These are phyloP conservation scores for Buphagus erythrorhynchus DNA, from an alignment of 2,797 vertebrate species.

Conservation along the genomic window DNA sequence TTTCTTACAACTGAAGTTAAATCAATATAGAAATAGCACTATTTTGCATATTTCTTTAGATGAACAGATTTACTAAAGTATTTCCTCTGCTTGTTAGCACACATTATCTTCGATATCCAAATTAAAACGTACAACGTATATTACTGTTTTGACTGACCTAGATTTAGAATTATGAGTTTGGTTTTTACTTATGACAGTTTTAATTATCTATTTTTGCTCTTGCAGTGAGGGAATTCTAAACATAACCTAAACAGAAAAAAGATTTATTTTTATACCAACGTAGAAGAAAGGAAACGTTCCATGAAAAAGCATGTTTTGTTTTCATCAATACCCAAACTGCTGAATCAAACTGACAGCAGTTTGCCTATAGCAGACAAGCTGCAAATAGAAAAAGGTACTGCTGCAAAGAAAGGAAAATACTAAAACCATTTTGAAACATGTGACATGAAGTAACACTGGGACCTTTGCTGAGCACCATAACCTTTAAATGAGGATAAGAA, in stretches of 20 bases:
- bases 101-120: constrained; percentile 3
- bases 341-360: constrained; percentile 24
- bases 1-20: background rate
- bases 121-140: constrained; percentile 1
- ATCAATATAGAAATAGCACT: background rate
- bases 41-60: background rate
- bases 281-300: background rate
- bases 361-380: background rate
- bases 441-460: background rate
- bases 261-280: background rate
- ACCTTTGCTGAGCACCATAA: background rate
- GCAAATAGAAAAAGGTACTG: background rate
- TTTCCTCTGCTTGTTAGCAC: background rate
- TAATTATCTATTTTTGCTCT: constrained; percentile 1
- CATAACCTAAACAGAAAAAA: background rate
- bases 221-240: background rate
- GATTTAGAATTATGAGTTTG: background rate
- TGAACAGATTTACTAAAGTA: background rate
- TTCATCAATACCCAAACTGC: background rate
- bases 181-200: constrained; percentile 34
- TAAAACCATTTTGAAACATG: background rate
- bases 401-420: background rate
- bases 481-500: background rate
- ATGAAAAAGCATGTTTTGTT: constrained; percentile 13
- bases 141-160: constrained; percentile 27